Conservation (phyloP, 64 coral and sea anemone genomes). For the Stichodactyla mertensii region DNA sequence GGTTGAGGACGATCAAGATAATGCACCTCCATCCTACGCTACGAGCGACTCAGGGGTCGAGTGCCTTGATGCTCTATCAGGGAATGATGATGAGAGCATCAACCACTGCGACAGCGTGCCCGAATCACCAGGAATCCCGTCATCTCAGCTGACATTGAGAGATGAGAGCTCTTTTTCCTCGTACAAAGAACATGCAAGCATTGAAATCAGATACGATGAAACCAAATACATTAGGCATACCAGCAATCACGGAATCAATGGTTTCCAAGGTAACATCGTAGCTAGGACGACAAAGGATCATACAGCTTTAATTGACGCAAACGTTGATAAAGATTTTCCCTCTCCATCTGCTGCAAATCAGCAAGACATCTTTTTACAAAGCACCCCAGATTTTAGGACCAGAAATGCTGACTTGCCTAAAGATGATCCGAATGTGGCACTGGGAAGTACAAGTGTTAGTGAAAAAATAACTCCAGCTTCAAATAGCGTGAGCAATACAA, state of each 20-base stretch:
- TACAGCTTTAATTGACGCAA: neutral
- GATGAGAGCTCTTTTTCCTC: neutral
- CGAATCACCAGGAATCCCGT: neutral
- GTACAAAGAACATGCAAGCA: neutral
- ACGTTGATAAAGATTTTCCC: neutral
- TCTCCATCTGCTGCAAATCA: neutral
- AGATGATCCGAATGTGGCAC: neutral
- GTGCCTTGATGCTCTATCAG: slow-evolving; percentile 4
- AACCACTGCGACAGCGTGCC: neutral
- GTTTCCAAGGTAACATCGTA: neutral
- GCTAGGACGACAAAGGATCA: neutral
- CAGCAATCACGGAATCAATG: neutral
- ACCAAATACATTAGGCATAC: neutral
- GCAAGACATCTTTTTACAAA: neutral
- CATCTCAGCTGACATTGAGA: neutral
- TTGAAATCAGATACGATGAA: neutral
- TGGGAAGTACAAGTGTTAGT: neutral
- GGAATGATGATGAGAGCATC: neutral
- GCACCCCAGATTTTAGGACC: neutral
- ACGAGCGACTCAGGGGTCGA: slow-evolving; percentile 8
- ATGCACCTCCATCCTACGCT: neutral
- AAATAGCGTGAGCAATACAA: neutral
- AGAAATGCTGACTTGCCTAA: neutral
- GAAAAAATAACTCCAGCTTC: neutral
- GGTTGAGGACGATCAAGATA: neutral